Conservation (phyloP, 2,888 invertebrate species). For the Artemia sp. region DNA sequence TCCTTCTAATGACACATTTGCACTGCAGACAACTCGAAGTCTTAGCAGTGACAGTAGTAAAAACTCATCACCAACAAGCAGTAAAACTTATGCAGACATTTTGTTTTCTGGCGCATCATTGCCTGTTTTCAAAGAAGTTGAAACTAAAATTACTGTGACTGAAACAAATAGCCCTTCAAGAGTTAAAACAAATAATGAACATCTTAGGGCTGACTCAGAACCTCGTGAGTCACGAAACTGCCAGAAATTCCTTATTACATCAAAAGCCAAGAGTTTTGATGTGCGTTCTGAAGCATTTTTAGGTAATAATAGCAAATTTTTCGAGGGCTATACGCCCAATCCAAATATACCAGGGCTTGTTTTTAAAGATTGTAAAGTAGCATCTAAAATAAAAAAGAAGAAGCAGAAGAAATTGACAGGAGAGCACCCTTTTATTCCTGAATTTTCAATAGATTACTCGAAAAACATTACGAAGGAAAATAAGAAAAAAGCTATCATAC, state of each 20-base stretch:
- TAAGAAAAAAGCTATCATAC: neutral
- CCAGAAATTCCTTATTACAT: conserved; percentile 15
- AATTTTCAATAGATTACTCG: neutral
- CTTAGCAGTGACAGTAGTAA: neutral
- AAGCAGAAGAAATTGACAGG: neutral
- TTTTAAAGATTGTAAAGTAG: neutral
- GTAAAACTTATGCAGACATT: conserved; percentile 17
- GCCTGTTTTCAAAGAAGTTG: neutral
- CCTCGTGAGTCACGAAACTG: conserved; percentile 21
- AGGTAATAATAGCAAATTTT: neutral
- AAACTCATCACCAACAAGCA: neutral
- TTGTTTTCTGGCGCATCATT: conserved; percentile 15
- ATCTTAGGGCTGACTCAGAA: conserved; percentile 21
- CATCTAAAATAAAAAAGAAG: neutral
- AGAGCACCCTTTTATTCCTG: neutral
- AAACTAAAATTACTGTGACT: neutral
- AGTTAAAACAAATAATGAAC: neutral
- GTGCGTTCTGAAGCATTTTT: conserved; percentile 1
- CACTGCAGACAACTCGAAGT: neutral
- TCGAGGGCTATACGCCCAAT: neutral
- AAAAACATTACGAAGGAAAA: conserved; percentile 17
- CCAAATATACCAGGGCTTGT: conserved; percentile 16
- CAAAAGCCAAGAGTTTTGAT: conserved; percentile 22
- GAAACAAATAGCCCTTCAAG: neutral
- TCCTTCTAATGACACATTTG: neutral